phyloP scores from a whole-genome alignment of 1,140 invertebrate genomes.

The Acromyrmex echinatior region DNA sequence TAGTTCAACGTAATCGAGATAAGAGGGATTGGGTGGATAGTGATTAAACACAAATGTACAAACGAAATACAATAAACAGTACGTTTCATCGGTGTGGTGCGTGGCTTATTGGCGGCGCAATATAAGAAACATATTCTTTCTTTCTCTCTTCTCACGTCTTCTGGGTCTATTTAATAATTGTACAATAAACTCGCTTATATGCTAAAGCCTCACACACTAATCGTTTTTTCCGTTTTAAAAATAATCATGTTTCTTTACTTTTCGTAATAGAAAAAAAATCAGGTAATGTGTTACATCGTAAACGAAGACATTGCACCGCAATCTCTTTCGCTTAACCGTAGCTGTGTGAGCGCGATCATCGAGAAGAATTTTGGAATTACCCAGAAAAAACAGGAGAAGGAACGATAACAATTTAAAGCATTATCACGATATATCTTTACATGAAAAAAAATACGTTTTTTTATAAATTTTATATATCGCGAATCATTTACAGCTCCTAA shows the following conservation, averaged over 20 bases:
- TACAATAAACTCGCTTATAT: conserved; percentile 74
- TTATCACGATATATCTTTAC: conserved; percentile 42
- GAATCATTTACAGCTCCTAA: conserved; percentile 31
- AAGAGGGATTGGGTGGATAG: conserved; percentile 33
- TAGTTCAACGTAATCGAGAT: conserved; percentile 78
- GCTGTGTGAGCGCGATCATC: conserved; percentile 49
- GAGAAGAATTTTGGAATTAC: conserved; percentile 70
- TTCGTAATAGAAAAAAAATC: conserved; percentile 77
- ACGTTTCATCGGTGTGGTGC: conserved; percentile 67
- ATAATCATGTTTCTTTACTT: conserved; percentile 76
- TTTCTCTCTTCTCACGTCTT: background rate
- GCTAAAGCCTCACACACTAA: conserved; percentile 74
- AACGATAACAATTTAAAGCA: conserved; percentile 57
- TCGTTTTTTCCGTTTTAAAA: conserved; percentile 73
- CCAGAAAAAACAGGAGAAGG: conserved; percentile 74
- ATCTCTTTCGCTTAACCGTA: conserved; percentile 71
- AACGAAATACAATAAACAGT: conserved; percentile 80
- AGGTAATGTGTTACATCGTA: conserved; percentile 74
- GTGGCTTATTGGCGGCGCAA: conserved; percentile 57
- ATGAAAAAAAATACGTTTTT: conserved; percentile 45
- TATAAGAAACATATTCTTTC: conserved; percentile 47
- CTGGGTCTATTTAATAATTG: conserved; percentile 71
- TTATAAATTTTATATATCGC: conserved; percentile 45
- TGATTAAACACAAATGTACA: conserved; percentile 81
- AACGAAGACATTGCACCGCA: conserved; percentile 72